Evolutionary conservation across 1,140 invertebrate species (phyloP).

Genomic region (Brevipalpus yothersi): DNA sequence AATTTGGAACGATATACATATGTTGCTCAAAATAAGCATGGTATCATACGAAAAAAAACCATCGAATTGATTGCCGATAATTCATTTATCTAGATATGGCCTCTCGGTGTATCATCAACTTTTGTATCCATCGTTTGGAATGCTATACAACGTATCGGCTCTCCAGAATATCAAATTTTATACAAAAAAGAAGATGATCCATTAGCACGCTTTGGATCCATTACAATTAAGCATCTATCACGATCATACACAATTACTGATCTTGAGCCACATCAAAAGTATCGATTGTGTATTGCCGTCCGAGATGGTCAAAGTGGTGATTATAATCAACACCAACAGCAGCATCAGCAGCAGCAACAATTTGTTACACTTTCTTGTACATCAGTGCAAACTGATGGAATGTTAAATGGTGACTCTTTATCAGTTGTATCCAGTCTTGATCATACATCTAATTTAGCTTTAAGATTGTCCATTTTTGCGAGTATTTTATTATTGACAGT

Average conservation of each 20-base stretch:
- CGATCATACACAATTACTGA: slow-evolving; percentile 22
- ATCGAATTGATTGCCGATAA: slow-evolving; percentile 17
- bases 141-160: slow-evolving; percentile 20
- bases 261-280: slow-evolving; percentile 20
- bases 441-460: slow-evolving; percentile 16
- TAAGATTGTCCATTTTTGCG: too few species aligned
- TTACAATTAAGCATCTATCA: slow-evolving; percentile 13
- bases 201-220: slow-evolving; percentile 1
- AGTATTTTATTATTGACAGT: too few species aligned
- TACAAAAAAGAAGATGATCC: background rate
- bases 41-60: slow-evolving; percentile 5
- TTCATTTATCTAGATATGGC: slow-evolving; percentile 21
- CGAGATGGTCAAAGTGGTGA: slow-evolving; percentile 17
- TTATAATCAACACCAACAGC: background rate
- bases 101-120: slow-evolving; percentile 17
- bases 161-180: slow-evolving; percentile 3
- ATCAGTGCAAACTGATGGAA: slow-evolving; percentile 14
- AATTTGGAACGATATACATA: slow-evolving; percentile 17
- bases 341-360: too few species aligned
- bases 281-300: slow-evolving; percentile 24
- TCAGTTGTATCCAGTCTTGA: slow-evolving; percentile 10
- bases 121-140: slow-evolving; percentile 24
- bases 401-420: slow-evolving; percentile 14
- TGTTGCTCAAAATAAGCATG: slow-evolving; percentile 15
- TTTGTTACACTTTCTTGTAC: slow-evolving; percentile 18